These are phyloP conservation scores for Latrodectus elegans DNA, from an alignment of 2,888 invertebrate species.

Conservation along the genomic window DNA sequence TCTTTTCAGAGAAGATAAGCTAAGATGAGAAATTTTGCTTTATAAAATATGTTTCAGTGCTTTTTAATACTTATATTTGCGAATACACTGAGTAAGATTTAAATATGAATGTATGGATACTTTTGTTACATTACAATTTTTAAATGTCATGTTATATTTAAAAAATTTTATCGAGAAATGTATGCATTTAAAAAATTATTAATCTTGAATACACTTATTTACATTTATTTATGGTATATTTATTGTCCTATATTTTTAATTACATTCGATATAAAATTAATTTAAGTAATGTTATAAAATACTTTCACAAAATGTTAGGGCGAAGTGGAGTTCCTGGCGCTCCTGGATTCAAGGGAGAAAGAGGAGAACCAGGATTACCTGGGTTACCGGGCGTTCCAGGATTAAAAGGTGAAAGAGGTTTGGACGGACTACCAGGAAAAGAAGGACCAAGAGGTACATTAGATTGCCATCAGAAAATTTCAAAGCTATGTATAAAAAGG, in stretches of 20 bases:
- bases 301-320: neutral
- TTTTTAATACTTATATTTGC: neutral
- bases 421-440: slow-evolving; percentile 55
- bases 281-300: no score
- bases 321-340: slow-evolving; percentile 75
- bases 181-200: neutral
- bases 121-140: neutral
- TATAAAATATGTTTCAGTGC: no score
- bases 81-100: neutral
- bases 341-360: slow-evolving; percentile 80
- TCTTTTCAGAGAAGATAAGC: no score
- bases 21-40: no score
- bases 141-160: neutral
- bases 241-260: neutral
- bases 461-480: neutral
- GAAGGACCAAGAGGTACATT: slow-evolving; percentile 47
- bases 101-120: neutral
- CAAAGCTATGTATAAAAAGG: neutral
- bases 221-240: neutral
- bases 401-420: slow-evolving; percentile 48
- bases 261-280: neutral
- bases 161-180: neutral
- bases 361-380: slow-evolving; percentile 70
- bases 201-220: neutral
- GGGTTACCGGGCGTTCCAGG: slow-evolving; percentile 79